These are phyloP conservation scores for Bubalus kerabau DNA, from an alignment of 2,113 vertebrate species.

Conservation along the genomic window DNA sequence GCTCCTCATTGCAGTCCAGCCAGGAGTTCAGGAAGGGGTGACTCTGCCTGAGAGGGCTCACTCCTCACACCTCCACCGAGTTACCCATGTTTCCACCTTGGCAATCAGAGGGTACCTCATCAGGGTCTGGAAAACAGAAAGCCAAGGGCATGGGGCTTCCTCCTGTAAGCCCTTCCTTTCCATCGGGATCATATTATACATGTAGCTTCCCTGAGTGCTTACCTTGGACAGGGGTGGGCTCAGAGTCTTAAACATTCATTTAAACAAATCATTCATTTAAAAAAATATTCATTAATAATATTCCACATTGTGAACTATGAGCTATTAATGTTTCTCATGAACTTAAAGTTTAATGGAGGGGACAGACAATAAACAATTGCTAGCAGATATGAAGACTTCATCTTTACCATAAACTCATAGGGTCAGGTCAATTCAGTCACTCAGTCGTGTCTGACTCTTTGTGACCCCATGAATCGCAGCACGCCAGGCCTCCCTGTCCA, in stretches of 20 bases:
- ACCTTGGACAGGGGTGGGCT: background rate
- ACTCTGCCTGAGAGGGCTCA: background rate
- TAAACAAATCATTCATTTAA: background rate
- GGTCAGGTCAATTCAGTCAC: background rate
- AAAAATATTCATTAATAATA: background rate
- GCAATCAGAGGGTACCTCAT: background rate
- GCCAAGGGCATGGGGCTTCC: background rate
- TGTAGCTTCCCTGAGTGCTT: background rate
- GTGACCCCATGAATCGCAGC: too few relatives aligned
- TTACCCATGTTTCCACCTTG: background rate
- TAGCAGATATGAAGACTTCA: background rate
- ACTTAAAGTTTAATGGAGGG: background rate
- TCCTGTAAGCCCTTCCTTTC: background rate
- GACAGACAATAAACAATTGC: background rate
- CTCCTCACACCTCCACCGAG: background rate
- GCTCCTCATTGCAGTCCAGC: conserved; percentile 80
- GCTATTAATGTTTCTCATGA: background rate
- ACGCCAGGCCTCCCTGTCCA: too few relatives aligned
- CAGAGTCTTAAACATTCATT: background rate
- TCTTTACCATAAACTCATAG: background rate
- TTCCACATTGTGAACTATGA: background rate
- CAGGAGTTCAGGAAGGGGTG: conserved; percentile 74
- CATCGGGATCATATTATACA: background rate
- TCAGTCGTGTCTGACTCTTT: too few relatives aligned
- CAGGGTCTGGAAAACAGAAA: conserved; percentile 50